Evolutionary conservation across 2,113 vertebrate species (phyloP), one percentile per base, ranked within the genome.

Genomic region (Carettochelys insculpta): DNA sequence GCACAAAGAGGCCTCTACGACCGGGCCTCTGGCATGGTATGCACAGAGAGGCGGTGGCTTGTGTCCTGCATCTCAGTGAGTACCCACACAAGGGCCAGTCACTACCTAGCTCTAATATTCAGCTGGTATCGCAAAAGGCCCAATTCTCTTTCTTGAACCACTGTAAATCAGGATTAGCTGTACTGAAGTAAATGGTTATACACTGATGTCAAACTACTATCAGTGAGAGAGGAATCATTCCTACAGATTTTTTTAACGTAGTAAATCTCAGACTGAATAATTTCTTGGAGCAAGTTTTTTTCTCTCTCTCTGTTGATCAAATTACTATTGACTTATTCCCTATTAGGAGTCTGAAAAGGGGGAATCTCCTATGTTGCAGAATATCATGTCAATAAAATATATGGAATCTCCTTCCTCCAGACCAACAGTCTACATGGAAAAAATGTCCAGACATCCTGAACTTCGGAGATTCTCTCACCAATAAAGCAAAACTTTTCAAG

Each of bases 21-120:
- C 16, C 10, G 17, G 34, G 8, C 34, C 61, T n/a, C 7, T 7
- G 9, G 61, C 58, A n/a, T 34, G 56, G 16, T 34, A 24, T 56
- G 27, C 31, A 29, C 5, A 5, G 19, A 11, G 34, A 38, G n/a
- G 17, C 20, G 8, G 19, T 38, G n/a, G 34, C 17, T 38, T 68
- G n/a, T 38, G 17, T 22, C 34, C n/a, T 68, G 8, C 19, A 34
- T 68, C 34, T 68, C n/a, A 38, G 61, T 38, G n/a, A 68, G 61
- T 34, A 65, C 58, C 58, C 31, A 65, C 34, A 9, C 34, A n/a
- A 19, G 58, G 14, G 58, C 34, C 17, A 68, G n/a, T 13, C 75
- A 50, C 22, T 83, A 0, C 41, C 6, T 82, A 77, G 13, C 54
- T 38, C 11, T 0, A 0, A 0, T 0, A 85, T 38, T 41, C 52